Conservation (phyloP, 2,888 invertebrate genomes). For the Drosophila prostipennis region DNA sequence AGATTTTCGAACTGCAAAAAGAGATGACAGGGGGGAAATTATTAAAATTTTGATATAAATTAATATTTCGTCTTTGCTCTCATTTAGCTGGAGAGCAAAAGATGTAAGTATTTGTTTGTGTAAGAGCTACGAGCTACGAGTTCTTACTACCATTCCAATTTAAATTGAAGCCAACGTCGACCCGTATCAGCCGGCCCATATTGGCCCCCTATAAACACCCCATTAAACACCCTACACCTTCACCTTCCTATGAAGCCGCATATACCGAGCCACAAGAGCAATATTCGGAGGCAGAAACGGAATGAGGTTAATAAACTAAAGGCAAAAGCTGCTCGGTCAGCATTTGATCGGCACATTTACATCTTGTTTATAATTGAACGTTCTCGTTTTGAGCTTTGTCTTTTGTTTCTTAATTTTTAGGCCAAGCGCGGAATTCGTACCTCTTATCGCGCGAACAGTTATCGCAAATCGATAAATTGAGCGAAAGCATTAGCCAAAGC, state of each 20-base stretch:
- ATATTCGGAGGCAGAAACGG: slow-evolving; percentile 6
- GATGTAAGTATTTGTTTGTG: too few species aligned
- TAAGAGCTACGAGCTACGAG: too few species aligned
- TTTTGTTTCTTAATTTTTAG: slow-evolving; percentile 9
- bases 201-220: too few species aligned
- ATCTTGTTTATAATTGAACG: slow-evolving; percentile 62
- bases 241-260: background rate
- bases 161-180: too few species aligned
- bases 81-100: too few species aligned
- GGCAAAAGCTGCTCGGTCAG: slow-evolving; percentile 51
- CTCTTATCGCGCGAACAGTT: slow-evolving; percentile 20
- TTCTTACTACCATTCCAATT: background rate
- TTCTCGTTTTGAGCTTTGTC: slow-evolving; percentile 33
- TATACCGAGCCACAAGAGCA: background rate
- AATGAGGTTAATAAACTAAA: slow-evolving; percentile 73
- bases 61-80: too few species aligned
- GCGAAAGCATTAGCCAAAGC: slow-evolving; percentile 6
- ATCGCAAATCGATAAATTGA: slow-evolving; percentile 57
- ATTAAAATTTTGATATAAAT: slow-evolving; percentile 17
- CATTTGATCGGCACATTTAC: slow-evolving; percentile 68
- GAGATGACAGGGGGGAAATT: background rate
- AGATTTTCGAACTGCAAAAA: slow-evolving; percentile 55
- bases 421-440: slow-evolving; percentile 56
- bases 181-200: too few species aligned
- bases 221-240: slow-evolving; percentile 3